A percentile compares a stretch with the other conserved stretches of the same genome.
These are phyloP conservation scores for Nasonovia ribisnigri DNA, from an alignment of 2,888 invertebrate genomes.

Conservation along the genomic window DNA sequence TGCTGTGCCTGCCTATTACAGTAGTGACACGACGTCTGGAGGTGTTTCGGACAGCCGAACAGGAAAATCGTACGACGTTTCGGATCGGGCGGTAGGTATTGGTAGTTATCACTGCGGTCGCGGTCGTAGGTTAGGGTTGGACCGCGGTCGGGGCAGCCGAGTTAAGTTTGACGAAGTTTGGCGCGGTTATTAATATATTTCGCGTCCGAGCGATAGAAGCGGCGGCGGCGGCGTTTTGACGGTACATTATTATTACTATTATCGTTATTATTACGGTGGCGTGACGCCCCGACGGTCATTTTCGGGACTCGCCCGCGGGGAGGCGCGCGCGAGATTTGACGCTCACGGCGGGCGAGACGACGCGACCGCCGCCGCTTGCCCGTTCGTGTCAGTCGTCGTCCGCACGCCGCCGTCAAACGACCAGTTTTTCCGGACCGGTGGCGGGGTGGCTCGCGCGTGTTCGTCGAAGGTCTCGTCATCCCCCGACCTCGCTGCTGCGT, in stretches of 20 bases:
- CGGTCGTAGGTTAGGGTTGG: too few species aligned
- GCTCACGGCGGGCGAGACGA: constrained; percentile 18
- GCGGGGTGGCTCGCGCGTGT: constrained; percentile 3
- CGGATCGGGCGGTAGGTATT: background rate
- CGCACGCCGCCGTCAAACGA: constrained; percentile 22
- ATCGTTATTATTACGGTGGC: background rate
- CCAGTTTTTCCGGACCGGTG: background rate
- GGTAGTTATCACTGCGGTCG: background rate
- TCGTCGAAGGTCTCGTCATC: background rate
- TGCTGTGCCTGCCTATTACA: too few species aligned
- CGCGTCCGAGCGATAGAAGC: background rate
- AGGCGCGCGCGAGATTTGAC: constrained; percentile 29
- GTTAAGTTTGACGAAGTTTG: background rate
- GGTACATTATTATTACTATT: background rate
- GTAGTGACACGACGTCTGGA: background rate
- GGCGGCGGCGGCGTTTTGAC: background rate
- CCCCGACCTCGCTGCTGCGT: background rate
- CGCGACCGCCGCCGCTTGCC: background rate
- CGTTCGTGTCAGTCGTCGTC: constrained; percentile 17
- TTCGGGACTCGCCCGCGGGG: constrained; percentile 1
- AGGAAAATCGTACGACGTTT: background rate
- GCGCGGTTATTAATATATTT: background rate
- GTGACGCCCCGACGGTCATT: constrained; percentile 4
- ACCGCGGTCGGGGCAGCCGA: background rate
- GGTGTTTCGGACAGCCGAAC: background rate